Evolutionary conservation across 2,888 invertebrate genomes (phyloP), one percentile per base, ranked within the genome.

Genomic region (Schizaphis graminum): DNA sequence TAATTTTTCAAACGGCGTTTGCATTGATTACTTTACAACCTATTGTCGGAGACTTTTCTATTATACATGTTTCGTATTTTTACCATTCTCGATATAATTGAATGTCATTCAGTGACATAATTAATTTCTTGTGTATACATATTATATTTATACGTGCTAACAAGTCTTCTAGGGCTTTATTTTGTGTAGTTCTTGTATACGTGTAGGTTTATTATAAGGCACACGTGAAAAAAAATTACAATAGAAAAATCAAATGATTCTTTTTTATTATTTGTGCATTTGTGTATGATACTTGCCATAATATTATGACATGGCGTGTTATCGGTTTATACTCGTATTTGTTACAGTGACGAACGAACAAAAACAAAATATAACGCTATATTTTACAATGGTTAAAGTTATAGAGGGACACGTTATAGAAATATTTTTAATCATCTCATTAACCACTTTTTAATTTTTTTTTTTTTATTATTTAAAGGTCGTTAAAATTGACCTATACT

Each of bases 71-170:
- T 92, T 86, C 49, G 53, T 90, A 41, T 49, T 57, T 94, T 61
- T 67, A 49, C 49, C 57, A 8, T 35, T 7, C 57, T 89, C 77
- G 44, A n/a, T 28, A 93, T 85, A 94, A 90, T 67, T 86, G 90
- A 94, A 94, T 91, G 94, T 67, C 94, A 94, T 90, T n/a, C 94
- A 41, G 41, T 56, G 94, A 94, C 90, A 67, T 91, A 91, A 94
- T 91, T 94, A 94, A 94, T 91, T 86, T 49, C n/a, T 24, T 24
- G 49, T 44, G 26, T 53, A 24, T n/a, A 77, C 56, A 53, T 84
- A 91, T 28, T 53, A 88, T 77, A 77, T 88, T 67, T 53, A 89
- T 41, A 77, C 28, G 56, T 44, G 57, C 41, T 85, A 93, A 89
- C 57, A 67, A 88, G 92, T 67, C 49, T 53, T 67, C 49, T 28